Evolutionary conservation across 2,888 invertebrate species (phyloP).

Genomic region (Willowsia nigromaculata): DNA sequence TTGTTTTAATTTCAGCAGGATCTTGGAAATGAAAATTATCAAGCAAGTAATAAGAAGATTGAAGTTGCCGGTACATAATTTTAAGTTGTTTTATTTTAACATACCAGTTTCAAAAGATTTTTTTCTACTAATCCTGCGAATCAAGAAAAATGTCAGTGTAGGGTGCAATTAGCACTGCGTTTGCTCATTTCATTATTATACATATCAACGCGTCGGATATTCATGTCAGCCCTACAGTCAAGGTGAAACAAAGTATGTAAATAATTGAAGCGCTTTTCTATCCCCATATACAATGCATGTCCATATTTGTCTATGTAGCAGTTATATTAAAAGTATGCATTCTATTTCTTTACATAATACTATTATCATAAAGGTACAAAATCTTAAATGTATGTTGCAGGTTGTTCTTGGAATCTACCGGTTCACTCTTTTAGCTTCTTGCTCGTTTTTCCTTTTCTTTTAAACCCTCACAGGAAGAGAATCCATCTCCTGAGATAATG

Average conservation of each 20-base stretch:
- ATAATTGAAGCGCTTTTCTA: neutral
- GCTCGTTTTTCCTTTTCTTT: neutral
- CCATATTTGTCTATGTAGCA: neutral
- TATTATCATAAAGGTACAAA: neutral
- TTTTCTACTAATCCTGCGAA: conserved; percentile 36
- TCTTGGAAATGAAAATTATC: conserved; percentile 51
- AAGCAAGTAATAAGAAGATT: conserved; percentile 16
- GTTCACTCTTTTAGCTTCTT: conserved; percentile 2
- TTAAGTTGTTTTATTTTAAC: conserved; percentile 5
- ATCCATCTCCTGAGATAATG: neutral
- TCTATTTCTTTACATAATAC: neutral
- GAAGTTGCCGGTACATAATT: conserved; percentile 45
- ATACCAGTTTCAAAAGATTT: conserved; percentile 48
- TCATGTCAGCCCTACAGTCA: conserved; percentile 39
- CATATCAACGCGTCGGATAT: neutral
- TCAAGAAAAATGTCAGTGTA: conserved; percentile 61
- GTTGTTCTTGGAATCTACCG: conserved; percentile 62
- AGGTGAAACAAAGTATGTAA: conserved; percentile 41
- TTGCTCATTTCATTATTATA: conserved; percentile 48
- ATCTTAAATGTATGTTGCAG: conserved; percentile 52
- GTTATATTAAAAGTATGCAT: too few relatives aligned
- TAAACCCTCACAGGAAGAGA: conserved; percentile 1
- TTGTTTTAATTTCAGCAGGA: conserved; percentile 41
- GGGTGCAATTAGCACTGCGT: conserved; percentile 49
- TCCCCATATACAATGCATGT: neutral